Evolutionary conservation across 2,888 invertebrate species (phyloP).

Genomic region (Drosophila suboccidentalis): DNA sequence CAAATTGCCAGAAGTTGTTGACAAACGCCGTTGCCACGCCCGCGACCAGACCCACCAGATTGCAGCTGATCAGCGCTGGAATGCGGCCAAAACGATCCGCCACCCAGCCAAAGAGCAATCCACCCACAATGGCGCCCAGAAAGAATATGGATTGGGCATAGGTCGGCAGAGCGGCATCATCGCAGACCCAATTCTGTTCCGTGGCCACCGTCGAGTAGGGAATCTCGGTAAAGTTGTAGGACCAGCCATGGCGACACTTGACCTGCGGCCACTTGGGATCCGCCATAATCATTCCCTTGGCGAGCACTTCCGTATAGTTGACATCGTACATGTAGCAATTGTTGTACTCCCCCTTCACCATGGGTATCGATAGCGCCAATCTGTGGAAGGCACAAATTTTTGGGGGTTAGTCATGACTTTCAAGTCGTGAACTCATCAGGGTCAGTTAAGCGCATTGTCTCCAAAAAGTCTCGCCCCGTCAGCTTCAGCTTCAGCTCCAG

Average conservation of each 20-base stretch:
- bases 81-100: slow-evolving; percentile 94
- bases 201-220: slow-evolving; percentile 94
- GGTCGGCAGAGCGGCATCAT: slow-evolving; percentile 91
- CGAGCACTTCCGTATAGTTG: slow-evolving; percentile 89
- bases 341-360: slow-evolving; percentile 87
- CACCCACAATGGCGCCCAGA: slow-evolving; percentile 94
- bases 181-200: slow-evolving; percentile 95
- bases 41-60: slow-evolving; percentile 90
- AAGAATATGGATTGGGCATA: slow-evolving; percentile 95
- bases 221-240: slow-evolving; percentile 92
- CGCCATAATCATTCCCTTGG: slow-evolving; percentile 87
- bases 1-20: slow-evolving; percentile 91
- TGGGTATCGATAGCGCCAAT: slow-evolving; percentile 90
- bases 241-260: slow-evolving; percentile 92
- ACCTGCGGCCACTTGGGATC: slow-evolving; percentile 90
- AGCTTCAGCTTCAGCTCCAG: slow-evolving; percentile 11
- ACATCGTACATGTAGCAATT: slow-evolving; percentile 92
- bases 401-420: slow-evolving; percentile 25
- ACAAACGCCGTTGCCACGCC: slow-evolving; percentile 92
- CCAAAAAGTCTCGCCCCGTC: slow-evolving; percentile 4
- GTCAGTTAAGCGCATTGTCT: slow-evolving; percentile 45
- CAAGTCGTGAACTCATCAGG: slow-evolving; percentile 50
- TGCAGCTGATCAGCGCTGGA: slow-evolving; percentile 92
- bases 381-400: slow-evolving; percentile 84
- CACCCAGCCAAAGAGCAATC: slow-evolving; percentile 94